These are phyloP conservation scores for Caenorhabditis doughertyi DNA, from an alignment of 2,888 invertebrate species.

Conservation along the genomic window DNA sequence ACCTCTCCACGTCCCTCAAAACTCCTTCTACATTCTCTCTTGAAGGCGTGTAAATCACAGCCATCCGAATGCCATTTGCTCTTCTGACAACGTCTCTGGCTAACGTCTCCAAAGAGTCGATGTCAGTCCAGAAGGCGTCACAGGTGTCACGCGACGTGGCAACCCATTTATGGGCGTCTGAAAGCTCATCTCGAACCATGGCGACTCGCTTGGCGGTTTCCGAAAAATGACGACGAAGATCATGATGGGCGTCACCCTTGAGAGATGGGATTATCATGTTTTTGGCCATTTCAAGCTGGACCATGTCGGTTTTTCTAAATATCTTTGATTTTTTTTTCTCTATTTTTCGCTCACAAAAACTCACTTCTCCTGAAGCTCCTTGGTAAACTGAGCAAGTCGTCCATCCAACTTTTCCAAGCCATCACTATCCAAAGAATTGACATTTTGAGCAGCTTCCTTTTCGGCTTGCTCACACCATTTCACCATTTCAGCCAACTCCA, in stretches of 20 bases:
- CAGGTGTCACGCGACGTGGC: conserved; percentile 53
- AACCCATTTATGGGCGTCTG: conserved; percentile 53
- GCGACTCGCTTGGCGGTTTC: conserved; percentile 77
- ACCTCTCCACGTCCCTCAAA: conserved; percentile 30
- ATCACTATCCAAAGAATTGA: conserved; percentile 63
- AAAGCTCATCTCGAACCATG: conserved; percentile 71
- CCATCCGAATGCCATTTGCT: conserved; percentile 78
- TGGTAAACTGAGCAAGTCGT: conserved; percentile 27
- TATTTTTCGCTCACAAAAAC: background rate
- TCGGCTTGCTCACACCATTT: conserved; percentile 64
- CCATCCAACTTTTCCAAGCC: conserved; percentile 54
- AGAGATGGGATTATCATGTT: conserved; percentile 76
- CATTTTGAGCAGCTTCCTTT: conserved; percentile 54
- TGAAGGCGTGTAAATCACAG: conserved; percentile 81
- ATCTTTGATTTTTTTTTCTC: background rate
- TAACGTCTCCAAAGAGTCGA: conserved; percentile 81
- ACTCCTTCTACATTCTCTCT: conserved; percentile 50
- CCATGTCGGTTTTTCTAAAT: conserved; percentile 60
- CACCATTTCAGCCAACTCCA: conserved; percentile 52
- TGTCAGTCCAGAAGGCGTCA: conserved; percentile 78
- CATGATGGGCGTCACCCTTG: conserved; percentile 76
- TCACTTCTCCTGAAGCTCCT: conserved; percentile 46
- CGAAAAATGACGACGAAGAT: conserved; percentile 74
- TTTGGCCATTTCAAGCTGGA: conserved; percentile 76
- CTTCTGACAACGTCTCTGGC: conserved; percentile 75